phyloP scores from a whole-genome alignment of 2,888 invertebrate genomes.

The Troides helena region DNA sequence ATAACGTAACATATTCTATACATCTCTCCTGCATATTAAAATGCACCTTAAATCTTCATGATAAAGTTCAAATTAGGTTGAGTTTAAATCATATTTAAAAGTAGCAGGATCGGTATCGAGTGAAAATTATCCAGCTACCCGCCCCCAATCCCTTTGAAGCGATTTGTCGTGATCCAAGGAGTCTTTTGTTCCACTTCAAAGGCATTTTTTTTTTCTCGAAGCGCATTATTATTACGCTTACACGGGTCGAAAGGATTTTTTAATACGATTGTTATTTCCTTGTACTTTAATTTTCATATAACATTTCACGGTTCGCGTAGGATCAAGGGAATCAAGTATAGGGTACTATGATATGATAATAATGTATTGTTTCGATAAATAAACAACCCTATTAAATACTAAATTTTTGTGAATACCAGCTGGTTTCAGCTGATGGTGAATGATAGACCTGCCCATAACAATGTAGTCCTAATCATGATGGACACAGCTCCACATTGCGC shows the following conservation, averaged over 20 bases:
- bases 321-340: slow-evolving; percentile 26
- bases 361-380: no score
- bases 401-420: no score
- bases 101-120: slow-evolving; percentile 63
- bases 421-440: no score
- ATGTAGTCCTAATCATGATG: no score
- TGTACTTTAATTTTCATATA: slow-evolving; percentile 33
- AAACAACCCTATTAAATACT: no score
- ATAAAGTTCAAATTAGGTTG: slow-evolving; percentile 31
- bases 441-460: no score
- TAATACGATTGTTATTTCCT: slow-evolving; percentile 51
- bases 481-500: no score
- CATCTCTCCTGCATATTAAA: background rate
- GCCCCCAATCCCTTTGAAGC: slow-evolving; percentile 60
- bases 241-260: slow-evolving; percentile 40
- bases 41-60: slow-evolving; percentile 8
- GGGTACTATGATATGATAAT: background rate
- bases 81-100: slow-evolving; percentile 40
- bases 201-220: slow-evolving; percentile 45
- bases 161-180: slow-evolving; percentile 56
- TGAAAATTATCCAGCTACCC: slow-evolving; percentile 57
- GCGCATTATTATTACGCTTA: slow-evolving; percentile 67
- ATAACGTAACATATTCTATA: slow-evolving; percentile 50
- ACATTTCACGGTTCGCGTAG: slow-evolving; percentile 11
- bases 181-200: slow-evolving; percentile 72